Evolutionary conservation across 2,113 vertebrate genomes (phyloP).

Genomic region (Rousettus leschenaultii): DNA sequence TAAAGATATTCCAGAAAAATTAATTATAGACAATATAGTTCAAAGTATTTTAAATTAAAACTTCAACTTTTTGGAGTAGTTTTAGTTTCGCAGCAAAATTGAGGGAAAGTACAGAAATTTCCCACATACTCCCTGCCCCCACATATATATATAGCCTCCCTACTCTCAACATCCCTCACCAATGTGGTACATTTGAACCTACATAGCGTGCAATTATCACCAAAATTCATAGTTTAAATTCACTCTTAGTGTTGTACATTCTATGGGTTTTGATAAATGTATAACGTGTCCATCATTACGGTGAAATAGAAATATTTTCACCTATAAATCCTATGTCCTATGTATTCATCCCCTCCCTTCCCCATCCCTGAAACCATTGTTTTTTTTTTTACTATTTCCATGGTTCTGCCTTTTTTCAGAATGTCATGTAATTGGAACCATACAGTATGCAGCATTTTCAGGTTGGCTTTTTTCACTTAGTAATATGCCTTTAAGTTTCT

Average conservation of each 20-base stretch:
- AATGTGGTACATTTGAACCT: not conserved
- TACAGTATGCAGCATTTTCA: not conserved
- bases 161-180: not conserved
- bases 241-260: not conserved
- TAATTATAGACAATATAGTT: not conserved
- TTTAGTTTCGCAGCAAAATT: not conserved
- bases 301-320: not conserved
- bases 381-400: not conserved
- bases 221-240: not conserved
- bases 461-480: not conserved
- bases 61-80: not conserved
- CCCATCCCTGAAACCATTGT: not conserved
- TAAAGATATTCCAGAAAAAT: not conserved
- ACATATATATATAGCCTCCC: rapidly evolving
- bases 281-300: not conserved
- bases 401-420: not conserved
- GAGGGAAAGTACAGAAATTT: not conserved
- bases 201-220: not conserved
- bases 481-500: not conserved
- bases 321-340: not conserved
- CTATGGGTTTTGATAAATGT: not conserved
- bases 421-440: not conserved
- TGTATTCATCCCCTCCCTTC: not conserved
- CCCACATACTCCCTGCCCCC: not conserved
- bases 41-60: not conserved